Base-by-base conservation (phyloP, 2,113 vertebrate species). In the Ifrita kowaldi region DNA sequence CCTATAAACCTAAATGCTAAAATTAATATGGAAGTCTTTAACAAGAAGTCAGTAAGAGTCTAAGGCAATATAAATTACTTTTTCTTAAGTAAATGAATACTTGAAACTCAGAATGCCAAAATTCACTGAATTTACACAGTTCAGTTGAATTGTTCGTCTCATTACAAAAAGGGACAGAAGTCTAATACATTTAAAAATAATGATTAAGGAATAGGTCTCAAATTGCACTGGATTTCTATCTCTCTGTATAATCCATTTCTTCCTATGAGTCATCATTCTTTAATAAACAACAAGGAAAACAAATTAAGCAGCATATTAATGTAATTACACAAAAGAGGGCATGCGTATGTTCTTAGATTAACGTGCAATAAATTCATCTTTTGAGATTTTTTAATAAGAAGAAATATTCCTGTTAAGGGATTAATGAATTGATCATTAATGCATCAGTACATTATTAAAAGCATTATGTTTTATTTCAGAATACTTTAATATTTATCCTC, bases 1-100 rank as follows among this genome's bases (percentile, higher is more conserved):
- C 83, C 86, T 90, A 95, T 84, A 95, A 97, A 93, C 89, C 86
- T 90, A 96, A 92, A 96, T 90, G 69, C 21, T 78, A 67, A 86
- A 89, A 41, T 89, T 95, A 92, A 92, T 63, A 13, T 16, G 12
- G 3, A 84, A 50, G 4, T 39, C 39, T 77, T 90, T 89, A 70
- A 92, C 16, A 75, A 19, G 37, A 69, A 80, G 35, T 55, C 59
- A 67, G 30, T 24, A 75, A 77, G 39, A 52, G 13, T 74, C 13
- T 27, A 67, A 81, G 39, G 18, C 11, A 74, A 74, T 79, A 59
- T 50, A 55, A 90, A 63, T 77, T 79, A 49, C 10, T 76, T 65
- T 73, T 93, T 69, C 37, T 53, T 86, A 86, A 74, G 19, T 70
- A 84, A 74, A 77, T 0, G 1, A 70, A 50, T 74, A 65, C 24